Evolutionary conservation across 2,888 invertebrate species (phyloP).

Genomic region (Anagyrus pseudococci): DNA sequence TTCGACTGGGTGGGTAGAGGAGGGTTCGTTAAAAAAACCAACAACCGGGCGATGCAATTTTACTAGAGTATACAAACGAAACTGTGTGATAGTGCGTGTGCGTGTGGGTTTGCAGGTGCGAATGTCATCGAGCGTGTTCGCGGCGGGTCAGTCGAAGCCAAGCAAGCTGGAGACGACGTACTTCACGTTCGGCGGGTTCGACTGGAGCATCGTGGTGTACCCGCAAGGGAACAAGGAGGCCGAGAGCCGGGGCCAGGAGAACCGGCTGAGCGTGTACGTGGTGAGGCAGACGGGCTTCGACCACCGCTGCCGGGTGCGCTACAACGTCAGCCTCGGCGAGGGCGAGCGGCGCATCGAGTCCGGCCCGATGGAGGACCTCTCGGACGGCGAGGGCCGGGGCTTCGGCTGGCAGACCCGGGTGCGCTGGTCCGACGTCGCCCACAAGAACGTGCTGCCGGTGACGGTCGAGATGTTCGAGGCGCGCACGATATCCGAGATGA

Average conservation of each 20-base stretch:
- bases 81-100: too few relatives aligned
- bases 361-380: slow-evolving; percentile 74
- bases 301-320: slow-evolving; percentile 78
- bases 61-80: too few relatives aligned
- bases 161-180: slow-evolving; percentile 70
- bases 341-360: slow-evolving; percentile 73
- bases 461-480: slow-evolving; percentile 79
- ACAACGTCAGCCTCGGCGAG: slow-evolving; percentile 74
- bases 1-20: too few relatives aligned
- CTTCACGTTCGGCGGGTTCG: slow-evolving; percentile 82
- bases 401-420: slow-evolving; percentile 75
- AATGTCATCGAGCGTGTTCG: slow-evolving; percentile 54
- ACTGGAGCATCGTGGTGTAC: slow-evolving; percentile 77
- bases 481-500: slow-evolving; percentile 71
- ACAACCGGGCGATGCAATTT: too few relatives aligned
- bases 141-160: slow-evolving; percentile 52
- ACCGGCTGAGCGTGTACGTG: slow-evolving; percentile 66
- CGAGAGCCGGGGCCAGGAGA: slow-evolving; percentile 20
- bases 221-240: slow-evolving; percentile 68
- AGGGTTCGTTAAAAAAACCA: too few relatives aligned
- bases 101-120: slow-evolving; percentile 58
- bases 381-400: slow-evolving; percentile 74
- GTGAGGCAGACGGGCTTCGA: slow-evolving; percentile 82
- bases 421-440: slow-evolving; percentile 67
- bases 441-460: slow-evolving; percentile 71